Evolutionary conservation across 2,797 vertebrate genomes (phyloP).

Genomic region (Oreochromis grahami): DNA sequence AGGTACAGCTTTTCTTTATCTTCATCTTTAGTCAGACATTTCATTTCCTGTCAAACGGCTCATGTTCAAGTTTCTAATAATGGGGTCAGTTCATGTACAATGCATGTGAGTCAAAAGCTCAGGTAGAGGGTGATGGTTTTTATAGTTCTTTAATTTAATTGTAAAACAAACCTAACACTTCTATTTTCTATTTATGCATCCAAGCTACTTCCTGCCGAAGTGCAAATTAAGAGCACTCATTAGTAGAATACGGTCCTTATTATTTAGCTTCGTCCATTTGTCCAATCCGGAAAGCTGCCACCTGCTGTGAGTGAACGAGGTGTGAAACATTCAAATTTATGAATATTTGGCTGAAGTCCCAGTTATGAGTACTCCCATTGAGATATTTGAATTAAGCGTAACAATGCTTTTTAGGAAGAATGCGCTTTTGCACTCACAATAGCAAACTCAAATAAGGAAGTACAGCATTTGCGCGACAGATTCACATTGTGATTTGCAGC

Average conservation of each 20-base stretch:
- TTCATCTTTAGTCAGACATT: not conserved
- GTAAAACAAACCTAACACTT: no score
- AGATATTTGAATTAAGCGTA: not conserved
- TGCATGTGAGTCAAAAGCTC: not conserved
- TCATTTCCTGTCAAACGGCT: not conserved
- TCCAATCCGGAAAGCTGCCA: fast-evolving
- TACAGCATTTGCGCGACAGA: not conserved
- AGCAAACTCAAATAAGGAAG: not conserved
- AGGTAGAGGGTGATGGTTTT: fast-evolving
- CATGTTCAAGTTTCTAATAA: not conserved
- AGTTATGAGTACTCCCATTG: fast-evolving
- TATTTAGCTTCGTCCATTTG: fast-evolving
- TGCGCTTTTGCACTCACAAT: fast-evolving
- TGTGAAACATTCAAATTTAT: not conserved
- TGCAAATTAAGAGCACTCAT: not conserved
- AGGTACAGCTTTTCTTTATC: not conserved
- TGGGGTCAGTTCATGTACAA: not conserved
- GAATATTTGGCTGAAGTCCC: not conserved
- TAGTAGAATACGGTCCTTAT: not conserved
- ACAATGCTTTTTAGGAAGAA: fast-evolving
- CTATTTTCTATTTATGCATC: not conserved
- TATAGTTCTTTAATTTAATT: fast-evolving
- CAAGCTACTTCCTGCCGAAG: fast-evolving
- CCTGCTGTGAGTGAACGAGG: fast-evolving
- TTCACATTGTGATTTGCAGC: not conserved